These are phyloP conservation scores for Encarsia formosa DNA, from an alignment of 2,888 invertebrate species.

Conservation along the genomic window DNA sequence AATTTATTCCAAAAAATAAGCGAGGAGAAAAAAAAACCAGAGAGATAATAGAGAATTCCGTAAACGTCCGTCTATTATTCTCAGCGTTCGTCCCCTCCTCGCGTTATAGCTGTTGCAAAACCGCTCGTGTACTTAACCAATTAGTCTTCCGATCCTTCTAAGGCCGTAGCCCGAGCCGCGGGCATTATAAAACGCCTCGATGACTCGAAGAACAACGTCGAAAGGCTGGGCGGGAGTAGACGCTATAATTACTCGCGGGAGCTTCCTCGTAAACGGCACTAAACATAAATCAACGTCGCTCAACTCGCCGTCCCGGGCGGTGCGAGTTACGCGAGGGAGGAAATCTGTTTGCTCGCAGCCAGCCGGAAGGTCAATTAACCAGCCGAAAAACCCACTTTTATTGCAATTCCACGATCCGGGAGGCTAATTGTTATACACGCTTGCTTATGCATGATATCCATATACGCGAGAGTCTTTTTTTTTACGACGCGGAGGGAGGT, in stretches of 20 bases:
- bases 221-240: neutral
- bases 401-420: neutral
- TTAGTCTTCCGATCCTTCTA: slow-evolving; percentile 1
- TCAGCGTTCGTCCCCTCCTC: neutral
- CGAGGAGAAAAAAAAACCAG: neutral
- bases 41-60: neutral
- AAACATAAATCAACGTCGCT: slow-evolving; percentile 18
- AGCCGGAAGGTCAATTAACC: no score
- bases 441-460: neutral
- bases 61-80: no score
- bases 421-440: neutral
- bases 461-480: neutral
- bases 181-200: neutral
- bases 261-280: neutral
- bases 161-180: neutral
- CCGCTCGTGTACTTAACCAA: neutral
- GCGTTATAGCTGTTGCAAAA: neutral
- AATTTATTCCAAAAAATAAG: no score
- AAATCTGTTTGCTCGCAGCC: neutral
- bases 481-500: no score
- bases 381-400: neutral
- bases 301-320: neutral
- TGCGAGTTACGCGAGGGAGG: neutral
- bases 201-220: neutral
- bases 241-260: slow-evolving; percentile 8